Evolutionary conservation across 2,797 vertebrate species (phyloP).

Genomic region (Crax fasciolata): DNA sequence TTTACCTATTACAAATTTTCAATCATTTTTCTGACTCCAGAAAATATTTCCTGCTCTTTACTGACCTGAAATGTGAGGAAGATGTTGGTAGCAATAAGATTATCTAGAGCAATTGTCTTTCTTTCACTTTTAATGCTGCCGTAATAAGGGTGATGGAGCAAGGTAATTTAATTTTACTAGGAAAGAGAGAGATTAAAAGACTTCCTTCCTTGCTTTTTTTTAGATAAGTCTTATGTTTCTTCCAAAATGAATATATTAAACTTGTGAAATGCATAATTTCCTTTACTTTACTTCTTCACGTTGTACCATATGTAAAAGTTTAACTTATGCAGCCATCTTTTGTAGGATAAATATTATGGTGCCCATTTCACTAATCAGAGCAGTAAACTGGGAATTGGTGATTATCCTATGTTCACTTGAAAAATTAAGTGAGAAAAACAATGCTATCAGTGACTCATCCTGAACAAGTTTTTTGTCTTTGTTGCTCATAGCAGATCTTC

Average conservation of each 20-base stretch:
- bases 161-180: background rate
- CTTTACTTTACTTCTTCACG: background rate
- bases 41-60: background rate
- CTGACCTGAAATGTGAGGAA: background rate
- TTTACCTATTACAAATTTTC: background rate
- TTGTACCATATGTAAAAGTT: background rate
- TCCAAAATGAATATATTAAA: background rate
- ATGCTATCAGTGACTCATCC: background rate
- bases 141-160: background rate
- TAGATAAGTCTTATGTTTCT: background rate
- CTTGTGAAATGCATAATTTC: background rate
- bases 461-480: background rate
- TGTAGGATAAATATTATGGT: background rate
- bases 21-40: background rate
- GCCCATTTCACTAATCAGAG: background rate
- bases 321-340: background rate
- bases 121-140: background rate
- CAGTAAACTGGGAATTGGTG: background rate
- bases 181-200: background rate
- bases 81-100: background rate
- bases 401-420: background rate
- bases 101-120: background rate
- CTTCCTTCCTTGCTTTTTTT: background rate
- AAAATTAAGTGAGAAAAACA: background rate
- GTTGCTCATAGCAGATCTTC: background rate